Conservation (phyloP, 2,888 invertebrate genomes). For the Chrysolina oricalcia region DNA sequence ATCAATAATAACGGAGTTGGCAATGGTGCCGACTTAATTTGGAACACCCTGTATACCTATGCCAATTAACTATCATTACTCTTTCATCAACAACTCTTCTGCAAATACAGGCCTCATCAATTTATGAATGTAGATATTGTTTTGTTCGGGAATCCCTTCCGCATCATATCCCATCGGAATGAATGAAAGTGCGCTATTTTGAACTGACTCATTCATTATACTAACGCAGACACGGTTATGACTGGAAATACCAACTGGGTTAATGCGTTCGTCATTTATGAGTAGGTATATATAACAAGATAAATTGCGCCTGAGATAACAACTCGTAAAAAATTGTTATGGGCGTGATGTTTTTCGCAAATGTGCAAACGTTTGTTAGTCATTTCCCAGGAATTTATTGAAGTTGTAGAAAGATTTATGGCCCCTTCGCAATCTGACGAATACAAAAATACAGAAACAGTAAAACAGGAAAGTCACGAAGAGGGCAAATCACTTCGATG, state of each 20-base stretch:
- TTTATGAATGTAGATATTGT: background rate
- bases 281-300: background rate
- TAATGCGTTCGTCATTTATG: slow-evolving; percentile 1
- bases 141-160: background rate
- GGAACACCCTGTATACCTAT: too few relatives aligned
- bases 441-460: background rate
- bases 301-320: slow-evolving; percentile 3
- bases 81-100: background rate
- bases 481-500: too few relatives aligned
- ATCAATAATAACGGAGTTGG: too few relatives aligned
- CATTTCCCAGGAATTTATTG: background rate
- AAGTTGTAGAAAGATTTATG: background rate
- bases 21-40: too few relatives aligned
- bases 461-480: too few relatives aligned
- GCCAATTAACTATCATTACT: background rate
- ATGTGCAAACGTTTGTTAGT: background rate
- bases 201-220: background rate
- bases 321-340: background rate
- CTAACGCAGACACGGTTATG: background rate
- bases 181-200: slow-evolving; percentile 4
- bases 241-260: slow-evolving; percentile 5
- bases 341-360: background rate
- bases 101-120: background rate
- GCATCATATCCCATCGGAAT: background rate
- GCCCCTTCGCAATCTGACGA: background rate